Conservation (phyloP, 2,888 invertebrate genomes). For the Cheilosia scutellata region DNA sequence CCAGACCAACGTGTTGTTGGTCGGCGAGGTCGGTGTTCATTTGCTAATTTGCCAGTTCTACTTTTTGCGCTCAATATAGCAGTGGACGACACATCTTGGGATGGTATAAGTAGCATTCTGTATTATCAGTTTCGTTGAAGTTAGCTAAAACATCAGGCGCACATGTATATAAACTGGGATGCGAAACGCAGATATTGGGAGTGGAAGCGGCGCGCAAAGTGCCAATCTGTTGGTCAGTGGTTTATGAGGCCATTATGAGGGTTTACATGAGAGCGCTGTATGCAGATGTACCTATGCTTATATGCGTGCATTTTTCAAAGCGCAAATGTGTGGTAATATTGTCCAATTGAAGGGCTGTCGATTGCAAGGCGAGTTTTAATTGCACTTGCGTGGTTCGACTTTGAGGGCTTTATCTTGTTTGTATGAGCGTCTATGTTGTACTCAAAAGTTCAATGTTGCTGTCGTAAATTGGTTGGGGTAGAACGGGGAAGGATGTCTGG, state of each 20-base stretch:
- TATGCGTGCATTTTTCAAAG: slow-evolving; percentile 54
- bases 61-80: slow-evolving; percentile 28
- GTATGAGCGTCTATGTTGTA: slow-evolving; percentile 13
- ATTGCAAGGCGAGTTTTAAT: slow-evolving; percentile 8
- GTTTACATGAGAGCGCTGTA: slow-evolving; percentile 73
- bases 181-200: slow-evolving; percentile 37
- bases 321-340: slow-evolving; percentile 35
- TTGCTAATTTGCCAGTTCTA: slow-evolving; percentile 67
- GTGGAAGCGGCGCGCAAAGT: slow-evolving; percentile 73
- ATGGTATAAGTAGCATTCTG: slow-evolving; percentile 42
- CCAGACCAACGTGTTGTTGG: slow-evolving; percentile 44
- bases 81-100: not conserved
- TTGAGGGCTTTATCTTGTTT: slow-evolving; percentile 29
- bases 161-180: not conserved
- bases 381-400: slow-evolving; percentile 27
- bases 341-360: slow-evolving; percentile 10
- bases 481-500: not conserved
- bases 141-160: slow-evolving; percentile 42
- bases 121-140: slow-evolving; percentile 51
- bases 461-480: slow-evolving; percentile 26
- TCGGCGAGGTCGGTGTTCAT: slow-evolving; percentile 54
- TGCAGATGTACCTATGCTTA: slow-evolving; percentile 23
- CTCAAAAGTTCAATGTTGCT: not conserved
- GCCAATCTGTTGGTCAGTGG: slow-evolving; percentile 77
- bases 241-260: slow-evolving; percentile 77